Percentiles rank a stretch among this genome's conserved stretches.
These are phyloP conservation scores for Heterocephalus glaber DNA, from an alignment of 2,113 vertebrate genomes.

Conservation along the genomic window DNA sequence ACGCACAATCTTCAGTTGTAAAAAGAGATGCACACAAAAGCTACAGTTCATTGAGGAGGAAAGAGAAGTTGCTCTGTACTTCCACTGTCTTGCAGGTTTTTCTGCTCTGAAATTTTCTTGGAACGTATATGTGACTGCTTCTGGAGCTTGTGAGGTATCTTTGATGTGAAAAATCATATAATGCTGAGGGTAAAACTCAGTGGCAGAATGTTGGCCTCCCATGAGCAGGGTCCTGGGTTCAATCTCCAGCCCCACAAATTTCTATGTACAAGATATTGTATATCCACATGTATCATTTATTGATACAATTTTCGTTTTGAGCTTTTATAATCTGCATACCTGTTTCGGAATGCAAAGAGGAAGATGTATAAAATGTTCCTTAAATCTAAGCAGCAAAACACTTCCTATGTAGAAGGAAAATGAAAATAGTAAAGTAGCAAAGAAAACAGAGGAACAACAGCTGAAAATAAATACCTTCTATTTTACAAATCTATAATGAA, in stretches of 20 bases:
- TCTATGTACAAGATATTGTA: background rate
- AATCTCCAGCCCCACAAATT: background rate
- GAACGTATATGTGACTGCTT: background rate
- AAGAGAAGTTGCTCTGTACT: background rate
- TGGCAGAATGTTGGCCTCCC: background rate
- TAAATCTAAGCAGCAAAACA: background rate
- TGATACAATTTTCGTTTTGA: background rate
- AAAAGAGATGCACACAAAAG: background rate
- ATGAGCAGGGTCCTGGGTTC: no score
- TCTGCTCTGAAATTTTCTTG: background rate
- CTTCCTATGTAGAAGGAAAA: background rate
- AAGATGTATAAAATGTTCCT: background rate
- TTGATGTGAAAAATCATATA: background rate
- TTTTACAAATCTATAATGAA: background rate
- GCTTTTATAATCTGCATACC: background rate
- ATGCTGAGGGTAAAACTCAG: no score
- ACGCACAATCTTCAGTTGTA: background rate
- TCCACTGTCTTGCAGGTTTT: background rate
- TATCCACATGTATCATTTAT: background rate
- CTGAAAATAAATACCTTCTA: background rate
- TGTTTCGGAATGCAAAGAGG: background rate
- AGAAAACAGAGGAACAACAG: background rate
- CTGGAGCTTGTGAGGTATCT: background rate
- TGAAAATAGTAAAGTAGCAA: background rate
- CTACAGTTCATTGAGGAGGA: background rate